These are phyloP conservation scores for Agrypnia vestita DNA, from an alignment of 1,140 invertebrate genomes.

Conservation along the genomic window DNA sequence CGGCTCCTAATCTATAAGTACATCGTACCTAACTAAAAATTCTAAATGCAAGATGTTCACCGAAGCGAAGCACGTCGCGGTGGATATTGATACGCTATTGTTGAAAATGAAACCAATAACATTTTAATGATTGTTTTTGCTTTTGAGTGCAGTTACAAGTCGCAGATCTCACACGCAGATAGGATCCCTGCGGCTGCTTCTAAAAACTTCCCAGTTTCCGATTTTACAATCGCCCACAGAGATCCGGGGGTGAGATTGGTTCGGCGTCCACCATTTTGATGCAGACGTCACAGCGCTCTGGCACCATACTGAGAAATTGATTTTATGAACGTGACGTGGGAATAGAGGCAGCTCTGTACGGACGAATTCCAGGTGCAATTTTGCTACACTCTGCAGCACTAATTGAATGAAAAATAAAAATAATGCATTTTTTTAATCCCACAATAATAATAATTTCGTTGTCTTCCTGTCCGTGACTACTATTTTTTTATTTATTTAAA, in stretches of 20 bases:
- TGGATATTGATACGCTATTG: neutral
- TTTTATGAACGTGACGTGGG: slow-evolving; percentile 18
- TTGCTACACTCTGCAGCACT: neutral
- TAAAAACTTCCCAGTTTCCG: slow-evolving; percentile 34
- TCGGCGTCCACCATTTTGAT: slow-evolving; percentile 41
- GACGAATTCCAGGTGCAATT: slow-evolving; percentile 6
- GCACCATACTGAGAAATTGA: slow-evolving; percentile 26
- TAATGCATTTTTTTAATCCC: too few species aligned
- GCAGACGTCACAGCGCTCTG: slow-evolving; percentile 46
- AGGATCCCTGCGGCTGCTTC: slow-evolving; percentile 9
- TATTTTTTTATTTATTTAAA: too few species aligned
- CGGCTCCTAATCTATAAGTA: too few species aligned
- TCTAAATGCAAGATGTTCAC: neutral
- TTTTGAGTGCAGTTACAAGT: neutral
- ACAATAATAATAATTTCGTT: too few species aligned
- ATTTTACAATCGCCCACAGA: slow-evolving; percentile 44
- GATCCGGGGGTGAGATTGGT: slow-evolving; percentile 56
- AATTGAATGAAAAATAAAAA: too few species aligned
- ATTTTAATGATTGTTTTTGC: slow-evolving; percentile 19
- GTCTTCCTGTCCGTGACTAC: too few species aligned
- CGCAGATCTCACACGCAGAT: slow-evolving; percentile 57
- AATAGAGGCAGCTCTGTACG: neutral
- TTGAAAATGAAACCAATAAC: slow-evolving; percentile 9
- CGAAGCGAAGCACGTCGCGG: neutral
- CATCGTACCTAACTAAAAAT: too few species aligned